Evolutionary conservation across 53 echinoderm and acorn worm genomes (phyloP).

Genomic region (Mesocentrotus franciscanus): DNA sequence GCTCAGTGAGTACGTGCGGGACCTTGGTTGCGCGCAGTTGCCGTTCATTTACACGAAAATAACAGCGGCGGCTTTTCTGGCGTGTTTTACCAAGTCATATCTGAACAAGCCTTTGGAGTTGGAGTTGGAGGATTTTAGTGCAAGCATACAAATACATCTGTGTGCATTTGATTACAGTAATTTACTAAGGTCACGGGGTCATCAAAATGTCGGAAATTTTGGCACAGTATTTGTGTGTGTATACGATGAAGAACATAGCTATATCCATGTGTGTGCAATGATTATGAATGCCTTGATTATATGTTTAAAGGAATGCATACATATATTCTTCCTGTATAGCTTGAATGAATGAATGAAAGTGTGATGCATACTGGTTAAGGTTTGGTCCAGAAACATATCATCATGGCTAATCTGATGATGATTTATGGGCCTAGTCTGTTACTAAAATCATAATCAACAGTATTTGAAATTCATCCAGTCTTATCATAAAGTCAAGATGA

Average conservation of each 20-base stretch:
- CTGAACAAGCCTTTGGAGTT: too few species aligned
- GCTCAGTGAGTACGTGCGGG: too few species aligned
- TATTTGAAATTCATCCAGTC: too few species aligned
- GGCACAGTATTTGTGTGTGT: background rate
- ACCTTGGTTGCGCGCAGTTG: too few species aligned
- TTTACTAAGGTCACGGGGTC: background rate
- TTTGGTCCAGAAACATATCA: background rate
- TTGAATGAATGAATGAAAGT: background rate
- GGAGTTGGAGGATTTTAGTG: background rate
- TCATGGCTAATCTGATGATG: background rate
- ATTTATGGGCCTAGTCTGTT: too few species aligned
- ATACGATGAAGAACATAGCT: background rate
- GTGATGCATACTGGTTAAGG: background rate
- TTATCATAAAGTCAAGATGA: too few species aligned
- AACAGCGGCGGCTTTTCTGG: too few species aligned
- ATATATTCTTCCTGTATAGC: background rate
- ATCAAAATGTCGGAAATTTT: background rate
- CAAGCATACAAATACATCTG: background rate
- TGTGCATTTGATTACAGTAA: background rate
- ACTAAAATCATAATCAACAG: too few species aligned
- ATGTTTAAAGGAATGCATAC: background rate
- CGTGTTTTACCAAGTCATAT: too few species aligned
- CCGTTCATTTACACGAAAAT: too few species aligned
- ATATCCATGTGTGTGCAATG: conserved; percentile 33
- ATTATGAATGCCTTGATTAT: conserved; percentile 40